These are phyloP conservation scores for Malurus elegans DNA, from an alignment of 2,113 vertebrate genomes.

Conservation along the genomic window DNA sequence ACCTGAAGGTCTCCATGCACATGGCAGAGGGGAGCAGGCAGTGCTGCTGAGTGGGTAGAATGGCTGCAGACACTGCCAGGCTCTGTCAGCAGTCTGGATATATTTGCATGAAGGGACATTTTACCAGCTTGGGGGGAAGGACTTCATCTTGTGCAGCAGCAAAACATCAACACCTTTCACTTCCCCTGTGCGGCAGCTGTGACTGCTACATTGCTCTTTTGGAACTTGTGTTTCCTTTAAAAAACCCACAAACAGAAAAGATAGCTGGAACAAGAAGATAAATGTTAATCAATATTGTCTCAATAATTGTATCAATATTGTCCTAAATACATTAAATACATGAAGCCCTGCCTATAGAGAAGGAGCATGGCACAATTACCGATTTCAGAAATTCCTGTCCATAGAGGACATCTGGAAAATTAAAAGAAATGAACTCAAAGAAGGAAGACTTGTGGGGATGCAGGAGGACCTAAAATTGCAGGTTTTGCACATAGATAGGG, in stretches of 20 bases:
- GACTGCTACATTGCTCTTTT: background rate
- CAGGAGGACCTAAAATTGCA: background rate
- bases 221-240: background rate
- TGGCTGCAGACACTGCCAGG: background rate
- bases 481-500: background rate
- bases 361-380: background rate
- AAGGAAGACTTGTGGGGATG: background rate
- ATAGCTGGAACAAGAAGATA: background rate
- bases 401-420: background rate
- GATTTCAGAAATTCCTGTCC: background rate
- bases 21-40: background rate
- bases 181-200: background rate
- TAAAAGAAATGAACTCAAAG: background rate
- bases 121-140: background rate
- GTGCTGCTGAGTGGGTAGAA: background rate
- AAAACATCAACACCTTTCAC: background rate
- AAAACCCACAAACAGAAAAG: background rate
- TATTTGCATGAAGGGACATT: background rate
- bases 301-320: background rate
- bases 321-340: background rate
- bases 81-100: background rate
- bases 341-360: background rate
- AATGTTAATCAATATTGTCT: background rate
- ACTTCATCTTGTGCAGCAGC: background rate
- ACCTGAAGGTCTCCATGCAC: background rate